phyloP scores from a whole-genome alignment of 1,140 invertebrate genomes.

The Metopolophium dirhodum region DNA sequence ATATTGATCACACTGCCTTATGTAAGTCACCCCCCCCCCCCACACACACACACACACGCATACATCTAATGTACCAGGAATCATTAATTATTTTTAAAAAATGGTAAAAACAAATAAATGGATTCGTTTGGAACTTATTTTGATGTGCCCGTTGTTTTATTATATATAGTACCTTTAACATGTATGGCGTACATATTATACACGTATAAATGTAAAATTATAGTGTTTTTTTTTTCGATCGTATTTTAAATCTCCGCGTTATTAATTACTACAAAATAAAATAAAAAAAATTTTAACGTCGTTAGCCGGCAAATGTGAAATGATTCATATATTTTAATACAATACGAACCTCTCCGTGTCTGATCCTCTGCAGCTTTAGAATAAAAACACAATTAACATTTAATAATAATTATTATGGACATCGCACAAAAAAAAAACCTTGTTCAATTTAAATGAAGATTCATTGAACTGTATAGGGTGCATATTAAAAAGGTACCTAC shows the following conservation, averaged over 20 bases:
- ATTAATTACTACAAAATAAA: neutral
- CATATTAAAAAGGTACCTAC: slow-evolving; percentile 28
- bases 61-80: neutral
- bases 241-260: neutral
- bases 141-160: neutral
- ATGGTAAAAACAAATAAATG: neutral
- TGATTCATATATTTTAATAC: neutral
- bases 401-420: slow-evolving; percentile 29
- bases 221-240: neutral
- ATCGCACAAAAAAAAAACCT: neutral
- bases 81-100: neutral
- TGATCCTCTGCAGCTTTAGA: neutral
- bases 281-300: slow-evolving; percentile 18
- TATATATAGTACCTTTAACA: neutral
- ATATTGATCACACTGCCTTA: neutral
- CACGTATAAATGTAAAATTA: neutral
- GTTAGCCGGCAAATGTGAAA: neutral
- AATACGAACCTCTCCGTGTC: neutral
- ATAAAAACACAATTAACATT: slow-evolving; percentile 35
- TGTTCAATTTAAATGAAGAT: slow-evolving; percentile 24
- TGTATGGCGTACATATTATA: neutral
- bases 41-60: too few relatives aligned
- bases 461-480: slow-evolving; percentile 16
- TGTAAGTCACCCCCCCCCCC: neutral
- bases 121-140: slow-evolving; percentile 2